Conservation (phyloP, 1,140 invertebrate genomes). For the Periplaneta americana region DNA sequence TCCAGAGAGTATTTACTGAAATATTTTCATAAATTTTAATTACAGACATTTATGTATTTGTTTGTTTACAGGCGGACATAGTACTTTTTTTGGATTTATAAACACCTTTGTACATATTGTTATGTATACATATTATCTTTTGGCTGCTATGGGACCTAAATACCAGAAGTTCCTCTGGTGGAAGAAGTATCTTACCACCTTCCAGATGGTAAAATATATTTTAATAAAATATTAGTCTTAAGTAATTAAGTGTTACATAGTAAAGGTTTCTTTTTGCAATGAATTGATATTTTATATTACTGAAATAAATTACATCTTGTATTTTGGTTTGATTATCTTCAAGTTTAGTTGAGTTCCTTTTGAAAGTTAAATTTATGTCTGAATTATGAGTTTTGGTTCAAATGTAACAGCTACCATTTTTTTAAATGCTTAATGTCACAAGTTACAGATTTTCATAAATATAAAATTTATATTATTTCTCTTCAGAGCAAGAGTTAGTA, state of each 20-base stretch:
- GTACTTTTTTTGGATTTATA: constrained; percentile 72
- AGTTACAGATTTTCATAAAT: too few species aligned
- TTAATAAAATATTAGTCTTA: neutral
- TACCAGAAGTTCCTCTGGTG: constrained; percentile 89
- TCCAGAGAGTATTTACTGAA: too few species aligned
- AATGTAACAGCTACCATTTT: too few species aligned
- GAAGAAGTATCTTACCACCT: constrained; percentile 85
- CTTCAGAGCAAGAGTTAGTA: too few species aligned
- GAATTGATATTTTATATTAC: neutral
- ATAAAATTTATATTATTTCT: too few species aligned
- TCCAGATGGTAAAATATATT: constrained; percentile 67
- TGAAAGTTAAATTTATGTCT: too few species aligned
- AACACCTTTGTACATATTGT: constrained; percentile 87
- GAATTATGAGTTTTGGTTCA: too few species aligned
- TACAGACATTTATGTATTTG: neutral
- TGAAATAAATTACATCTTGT: neutral
- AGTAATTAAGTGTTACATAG: neutral
- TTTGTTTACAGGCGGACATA: constrained; percentile 58
- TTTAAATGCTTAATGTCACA: too few species aligned
- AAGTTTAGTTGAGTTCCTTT: too few species aligned
- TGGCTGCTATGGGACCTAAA: constrained; percentile 77
- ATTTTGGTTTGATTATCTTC: neutral
- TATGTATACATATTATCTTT: constrained; percentile 89
- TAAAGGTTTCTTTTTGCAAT: neutral
- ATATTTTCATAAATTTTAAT: too few species aligned